phyloP scores from a whole-genome alignment of 2,888 invertebrate genomes.

The Cinara cedri region DNA sequence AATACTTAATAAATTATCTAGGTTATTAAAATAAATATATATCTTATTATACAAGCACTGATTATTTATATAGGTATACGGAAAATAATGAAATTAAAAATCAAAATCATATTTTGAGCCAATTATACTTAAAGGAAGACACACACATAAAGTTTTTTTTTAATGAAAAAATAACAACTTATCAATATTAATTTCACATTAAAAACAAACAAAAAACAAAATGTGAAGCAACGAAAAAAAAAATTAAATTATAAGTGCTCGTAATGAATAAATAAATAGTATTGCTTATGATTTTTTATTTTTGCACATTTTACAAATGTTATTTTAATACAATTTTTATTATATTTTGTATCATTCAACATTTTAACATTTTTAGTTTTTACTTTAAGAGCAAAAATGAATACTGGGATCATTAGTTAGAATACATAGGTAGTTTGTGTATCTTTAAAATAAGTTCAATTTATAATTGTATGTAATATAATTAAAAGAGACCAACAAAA shows the following conservation, averaged over 20 bases:
- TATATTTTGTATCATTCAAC: not conserved
- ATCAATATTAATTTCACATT: not conserved
- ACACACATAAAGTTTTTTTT: slow-evolving; percentile 4
- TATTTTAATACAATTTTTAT: slow-evolving; percentile 3
- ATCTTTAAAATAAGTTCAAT: not conserved
- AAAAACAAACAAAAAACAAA: too few relatives aligned
- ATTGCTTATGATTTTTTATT: slow-evolving; percentile 7
- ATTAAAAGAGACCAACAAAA: not conserved
- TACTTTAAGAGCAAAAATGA: slow-evolving; percentile 6
- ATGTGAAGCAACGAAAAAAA: not conserved
- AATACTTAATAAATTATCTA: slow-evolving; percentile 23
- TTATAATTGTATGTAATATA: not conserved
- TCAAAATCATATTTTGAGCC: slow-evolving; percentile 33
- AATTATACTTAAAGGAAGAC: slow-evolving; percentile 49
- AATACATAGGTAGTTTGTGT: too few relatives aligned
- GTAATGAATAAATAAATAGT: not conserved
- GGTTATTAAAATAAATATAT: slow-evolving; percentile 23
- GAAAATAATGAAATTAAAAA: slow-evolving; percentile 2
- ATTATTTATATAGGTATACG: not conserved
- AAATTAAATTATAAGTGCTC: not conserved
- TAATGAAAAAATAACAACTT: not conserved
- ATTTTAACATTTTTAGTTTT: not conserved
- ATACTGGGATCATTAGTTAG: not conserved
- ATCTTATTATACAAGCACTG: slow-evolving; percentile 28
- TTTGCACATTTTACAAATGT: not conserved